Evolutionary conservation across 2,888 invertebrate species (phyloP).

Genomic region (Tetropium fuscum): DNA sequence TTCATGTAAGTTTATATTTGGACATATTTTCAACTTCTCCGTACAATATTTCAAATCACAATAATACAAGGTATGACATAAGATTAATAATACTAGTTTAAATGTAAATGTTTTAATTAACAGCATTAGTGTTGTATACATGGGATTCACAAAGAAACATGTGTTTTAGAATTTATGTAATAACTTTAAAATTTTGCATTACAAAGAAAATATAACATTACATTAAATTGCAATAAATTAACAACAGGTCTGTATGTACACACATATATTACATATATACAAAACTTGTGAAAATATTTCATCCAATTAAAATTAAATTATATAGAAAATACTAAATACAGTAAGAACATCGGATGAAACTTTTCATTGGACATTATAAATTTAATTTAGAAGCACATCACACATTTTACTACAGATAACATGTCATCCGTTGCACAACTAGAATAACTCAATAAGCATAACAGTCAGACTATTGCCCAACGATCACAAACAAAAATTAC

Average conservation of each 20-base stretch:
- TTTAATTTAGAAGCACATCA: conserved; percentile 24
- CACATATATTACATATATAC: conserved; percentile 21
- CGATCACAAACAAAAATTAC: conserved; percentile 51
- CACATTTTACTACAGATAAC: conserved; percentile 19
- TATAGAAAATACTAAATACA: conserved; percentile 14
- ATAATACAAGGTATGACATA: too few species aligned
- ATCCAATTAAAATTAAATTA: conserved; percentile 5
- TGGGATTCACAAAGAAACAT: too few species aligned
- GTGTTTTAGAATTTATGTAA: conserved; percentile 1
- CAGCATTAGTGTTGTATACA: too few species aligned
- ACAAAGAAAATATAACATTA: conserved; percentile 15
- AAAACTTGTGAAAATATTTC: conserved; percentile 7
- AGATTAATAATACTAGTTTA: too few species aligned
- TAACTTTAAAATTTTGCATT: conserved; percentile 20
- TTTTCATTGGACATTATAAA: not conserved
- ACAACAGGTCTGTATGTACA: conserved; percentile 18
- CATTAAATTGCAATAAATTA: conserved; percentile 11
- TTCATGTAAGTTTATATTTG: too few species aligned
- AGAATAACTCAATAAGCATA: conserved; percentile 13
- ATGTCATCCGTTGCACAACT: conserved; percentile 10
- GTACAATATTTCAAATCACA: too few species aligned
- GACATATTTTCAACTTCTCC: too few species aligned
- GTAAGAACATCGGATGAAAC: conserved; percentile 6
- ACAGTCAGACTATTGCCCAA: conserved; percentile 23
- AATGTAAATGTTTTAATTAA: too few species aligned